phyloP scores from a whole-genome alignment of 2,888 invertebrate genomes.

The Lasioglossum oenotherae region DNA sequence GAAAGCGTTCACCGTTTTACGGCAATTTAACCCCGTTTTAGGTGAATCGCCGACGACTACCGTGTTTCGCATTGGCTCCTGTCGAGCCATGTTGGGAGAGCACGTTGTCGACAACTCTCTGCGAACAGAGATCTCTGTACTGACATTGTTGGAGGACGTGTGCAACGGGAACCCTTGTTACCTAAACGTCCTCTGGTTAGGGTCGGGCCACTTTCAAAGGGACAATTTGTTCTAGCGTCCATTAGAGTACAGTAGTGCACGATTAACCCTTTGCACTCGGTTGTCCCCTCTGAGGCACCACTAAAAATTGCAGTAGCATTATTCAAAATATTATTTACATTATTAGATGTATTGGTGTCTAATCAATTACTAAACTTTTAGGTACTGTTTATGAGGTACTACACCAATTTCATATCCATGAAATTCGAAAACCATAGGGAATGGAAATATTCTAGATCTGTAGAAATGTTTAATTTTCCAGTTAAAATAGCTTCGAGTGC shows the following conservation, averaged over 20 bases:
- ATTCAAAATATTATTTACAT: too few relatives aligned
- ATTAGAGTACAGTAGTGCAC: not conserved
- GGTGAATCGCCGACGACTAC: constrained; percentile 26
- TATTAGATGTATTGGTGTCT: too few relatives aligned
- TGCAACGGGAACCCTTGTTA: not conserved
- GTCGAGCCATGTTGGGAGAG: not conserved
- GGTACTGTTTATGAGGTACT: too few relatives aligned
- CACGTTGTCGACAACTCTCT: not conserved
- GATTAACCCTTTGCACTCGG: too few relatives aligned
- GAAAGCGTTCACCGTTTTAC: constrained; percentile 26
- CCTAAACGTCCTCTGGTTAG: not conserved
- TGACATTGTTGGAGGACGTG: not conserved
- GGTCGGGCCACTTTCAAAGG: not conserved
- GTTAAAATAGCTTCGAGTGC: too few relatives aligned
- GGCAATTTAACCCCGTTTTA: constrained; percentile 36
- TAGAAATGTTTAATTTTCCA: too few relatives aligned
- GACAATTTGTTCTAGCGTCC: not conserved
- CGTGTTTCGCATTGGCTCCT: constrained; percentile 9
- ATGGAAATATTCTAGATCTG: too few relatives aligned
- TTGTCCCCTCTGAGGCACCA: too few relatives aligned
- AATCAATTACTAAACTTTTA: too few relatives aligned
- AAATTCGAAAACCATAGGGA: too few relatives aligned
- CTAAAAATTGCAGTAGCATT: too few relatives aligned
- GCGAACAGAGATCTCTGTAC: constrained; percentile 6
- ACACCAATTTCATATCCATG: too few relatives aligned